Percentiles rank a stretch among this genome's conserved stretches.
These are phyloP conservation scores for Pseudopleuronectes americanus DNA, from an alignment of 2,797 vertebrate genomes.

Conservation along the genomic window DNA sequence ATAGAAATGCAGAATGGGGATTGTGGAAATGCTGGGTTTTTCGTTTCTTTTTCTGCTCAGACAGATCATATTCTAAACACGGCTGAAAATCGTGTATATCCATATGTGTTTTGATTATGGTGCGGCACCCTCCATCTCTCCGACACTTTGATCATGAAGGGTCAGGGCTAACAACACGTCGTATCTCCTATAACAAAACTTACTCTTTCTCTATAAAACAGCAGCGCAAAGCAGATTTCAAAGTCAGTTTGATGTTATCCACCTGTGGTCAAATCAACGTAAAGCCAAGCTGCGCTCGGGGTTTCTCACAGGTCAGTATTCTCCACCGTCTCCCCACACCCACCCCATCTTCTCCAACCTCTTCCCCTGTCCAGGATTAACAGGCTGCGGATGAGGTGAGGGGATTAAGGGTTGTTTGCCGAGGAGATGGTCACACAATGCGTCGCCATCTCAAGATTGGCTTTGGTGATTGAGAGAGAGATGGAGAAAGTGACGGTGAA, in stretches of 20 bases:
- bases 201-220: not conserved
- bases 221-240: conserved; percentile 6
- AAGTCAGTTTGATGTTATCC: not conserved
- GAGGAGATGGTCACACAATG: conserved; percentile 36
- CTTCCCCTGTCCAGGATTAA: conserved; percentile 53
- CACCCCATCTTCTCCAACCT: conserved; percentile 36
- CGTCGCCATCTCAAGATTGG: conserved; percentile 41
- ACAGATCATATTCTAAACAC: not conserved
- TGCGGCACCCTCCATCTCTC: not conserved
- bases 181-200: not conserved
- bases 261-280: not conserved
- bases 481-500: not conserved
- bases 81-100: not conserved
- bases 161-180: conserved; percentile 1
- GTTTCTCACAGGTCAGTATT: conserved; percentile 12
- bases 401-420: conserved; percentile 69
- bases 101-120: conserved; percentile 1
- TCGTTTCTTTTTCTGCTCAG: not conserved
- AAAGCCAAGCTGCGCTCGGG: conserved; percentile 1
- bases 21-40: conserved; percentile 13
- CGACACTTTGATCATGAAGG: not conserved
- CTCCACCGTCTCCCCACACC: conserved; percentile 26
- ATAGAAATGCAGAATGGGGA: conserved; percentile 12
- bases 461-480: conserved; percentile 28
- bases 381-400: conserved; percentile 50